Evolutionary conservation across 2,797 vertebrate genomes (phyloP).

Genomic region (Poeciliopsis presidionis): DNA sequence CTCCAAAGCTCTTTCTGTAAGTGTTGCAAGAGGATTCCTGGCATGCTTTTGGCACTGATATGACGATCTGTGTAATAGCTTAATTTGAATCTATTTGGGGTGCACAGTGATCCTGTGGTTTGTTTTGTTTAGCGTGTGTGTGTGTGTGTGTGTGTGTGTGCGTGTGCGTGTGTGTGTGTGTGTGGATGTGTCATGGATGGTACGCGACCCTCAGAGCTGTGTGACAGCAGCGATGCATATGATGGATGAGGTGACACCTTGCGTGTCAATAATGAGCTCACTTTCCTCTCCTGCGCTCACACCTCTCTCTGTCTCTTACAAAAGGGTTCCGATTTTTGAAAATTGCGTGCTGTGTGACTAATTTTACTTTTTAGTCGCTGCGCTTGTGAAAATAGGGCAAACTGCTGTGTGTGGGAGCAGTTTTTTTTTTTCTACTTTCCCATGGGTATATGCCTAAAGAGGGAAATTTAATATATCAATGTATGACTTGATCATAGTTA

Average conservation of each 20-base stretch:
- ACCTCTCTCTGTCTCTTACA: conserved; percentile 32
- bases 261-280: conserved; percentile 57
- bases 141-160: neutral
- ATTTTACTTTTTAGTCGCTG: conserved; percentile 36
- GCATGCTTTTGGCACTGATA: conserved; percentile 1
- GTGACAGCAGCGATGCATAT: conserved; percentile 38
- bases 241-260: conserved; percentile 60
- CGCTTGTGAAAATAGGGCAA: conserved; percentile 53
- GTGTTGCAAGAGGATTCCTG: conserved; percentile 14
- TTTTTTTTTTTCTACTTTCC: conserved; percentile 40
- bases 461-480: conserved; percentile 65
- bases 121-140: neutral
- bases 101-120: conserved; percentile 7
- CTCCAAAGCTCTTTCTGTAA: neutral
- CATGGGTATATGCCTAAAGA: conserved; percentile 46
- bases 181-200: conserved; percentile 5
- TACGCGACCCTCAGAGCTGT: conserved; percentile 15
- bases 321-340: conserved; percentile 31
- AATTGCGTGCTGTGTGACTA: conserved; percentile 49
- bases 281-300: conserved; percentile 34
- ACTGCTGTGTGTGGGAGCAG: conserved; percentile 39
- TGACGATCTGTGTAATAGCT: neutral
- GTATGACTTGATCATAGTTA: conserved; percentile 66
- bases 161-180: neutral
- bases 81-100: neutral